Evolutionary conservation across 2,113 vertebrate species (phyloP), one percentile per base, ranked within the genome.

Genomic region (Nycticorax nycticorax): DNA sequence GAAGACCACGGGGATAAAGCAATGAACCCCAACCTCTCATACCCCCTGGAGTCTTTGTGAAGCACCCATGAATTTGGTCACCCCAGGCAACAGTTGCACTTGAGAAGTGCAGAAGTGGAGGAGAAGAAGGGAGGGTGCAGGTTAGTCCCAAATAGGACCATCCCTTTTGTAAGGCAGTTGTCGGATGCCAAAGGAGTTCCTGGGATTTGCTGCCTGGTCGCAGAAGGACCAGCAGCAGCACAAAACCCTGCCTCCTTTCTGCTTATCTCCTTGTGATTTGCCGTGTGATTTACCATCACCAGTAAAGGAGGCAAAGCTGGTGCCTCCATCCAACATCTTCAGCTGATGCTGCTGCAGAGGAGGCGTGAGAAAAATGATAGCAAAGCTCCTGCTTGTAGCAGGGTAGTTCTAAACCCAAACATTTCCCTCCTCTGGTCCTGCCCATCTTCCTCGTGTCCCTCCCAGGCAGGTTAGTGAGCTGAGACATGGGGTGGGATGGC

Each of bases 401-500:
- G 37, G 8, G 32, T 57, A n/a, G 30, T 41, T 48, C 48, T 64
- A 82, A 89, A 85, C 3, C 20, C 15, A 80, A 14, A 30, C 1
- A 4, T 67, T 72, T 92, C 21, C 28, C 10, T 43, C 9, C 15
- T 72, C 30, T 59, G 16, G 10, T 62, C n/a, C 20, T 85, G 11
- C 17, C 4, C 3, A 10, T 85, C 64, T 73, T 86, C 45, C 56
- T 59, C 0, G 0, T 62, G n/a, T 57, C 8, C 18, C 4, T 72
- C 20, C 47, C 47, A 47, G 47, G 20, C 14, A 28, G 43, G 5
- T 55, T 67, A 18, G 26, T 80, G 33, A 53, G 32, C 53, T 73
- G 22, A 79, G 23, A 16, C 7, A 3, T 24, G n/a, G 18, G 7
- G 4, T 66, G 18, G 21, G 41, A 3, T 88, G 32, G 20, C 39